Evolutionary conservation across 2,888 invertebrate genomes (phyloP), one percentile per base, ranked within the genome.

Genomic region (Mechanitis messenoides): DNA sequence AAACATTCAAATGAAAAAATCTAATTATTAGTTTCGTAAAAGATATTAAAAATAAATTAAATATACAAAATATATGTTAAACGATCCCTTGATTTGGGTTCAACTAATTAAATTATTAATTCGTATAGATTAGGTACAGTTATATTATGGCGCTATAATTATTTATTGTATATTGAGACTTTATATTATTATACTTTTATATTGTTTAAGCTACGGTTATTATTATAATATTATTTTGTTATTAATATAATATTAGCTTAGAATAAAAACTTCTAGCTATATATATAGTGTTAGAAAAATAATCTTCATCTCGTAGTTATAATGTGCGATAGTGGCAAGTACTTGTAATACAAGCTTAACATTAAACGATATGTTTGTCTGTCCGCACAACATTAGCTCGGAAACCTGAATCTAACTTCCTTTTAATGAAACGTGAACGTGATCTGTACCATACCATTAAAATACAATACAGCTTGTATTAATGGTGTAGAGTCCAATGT

Each of bases 101-200:
- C 74, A 76, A 74, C 72, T 77, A 76, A 78, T 80, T 81, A 78
- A 72, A 72, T 76, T 79, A 86, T 84, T 85, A 81, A 31, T 59
- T 56, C 54, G 56, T 56, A 42, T 33, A 50, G 56, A 61, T 54
- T 60, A 54, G 60, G 65, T 61, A 65, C 54, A 1, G 35, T 35
- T 6, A 35, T 3, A 35, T 35, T 2, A 35, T 35, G 6, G 20
- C 20, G 20, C 20, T 20, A 20, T 20, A 20, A 20, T 20, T 20
- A 20, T 20, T 20, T 20, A 20, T 20, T 20, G 20, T 20, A 20
- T 20, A 20, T 20, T 20, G 20, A 20, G 1, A 20, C 20, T 20
- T 42, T 9, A 42, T 3, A 9, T 42, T 3, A 9, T 42, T 42
- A 7, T 9, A 42, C 42, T 42, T 5, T 35, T 35, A 5, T 35